phyloP scores from a whole-genome alignment of 2,797 vertebrate genomes.

The Cirrhinus mrigala region DNA sequence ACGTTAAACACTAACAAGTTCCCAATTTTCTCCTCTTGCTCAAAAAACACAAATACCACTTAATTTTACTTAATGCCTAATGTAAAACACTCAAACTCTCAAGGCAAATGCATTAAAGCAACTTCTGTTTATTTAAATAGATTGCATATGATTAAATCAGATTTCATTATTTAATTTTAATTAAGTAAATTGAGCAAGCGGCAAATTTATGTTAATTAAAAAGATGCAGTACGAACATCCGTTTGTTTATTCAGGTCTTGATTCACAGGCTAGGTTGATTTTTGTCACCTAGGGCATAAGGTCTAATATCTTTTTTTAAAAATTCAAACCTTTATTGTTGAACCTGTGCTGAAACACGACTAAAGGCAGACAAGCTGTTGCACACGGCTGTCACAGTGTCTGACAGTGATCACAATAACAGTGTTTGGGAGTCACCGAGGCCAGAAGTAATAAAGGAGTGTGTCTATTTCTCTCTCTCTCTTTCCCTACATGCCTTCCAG shows the following conservation, averaged over 20 bases:
- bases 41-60: background rate
- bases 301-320: background rate
- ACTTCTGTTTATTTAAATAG: background rate
- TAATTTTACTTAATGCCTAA: background rate
- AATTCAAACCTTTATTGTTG: constrained; percentile 4
- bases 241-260: background rate
- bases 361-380: constrained; percentile 24
- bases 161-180: constrained; percentile 6
- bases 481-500: constrained; percentile 19
- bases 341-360: background rate
- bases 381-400: constrained; percentile 62
- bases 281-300: constrained; percentile 9
- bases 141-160: background rate
- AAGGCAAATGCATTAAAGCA: background rate
- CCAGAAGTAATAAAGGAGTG: constrained; percentile 43
- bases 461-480: background rate
- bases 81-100: background rate
- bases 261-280: background rate
- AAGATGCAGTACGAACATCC: background rate
- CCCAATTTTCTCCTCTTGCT: background rate
- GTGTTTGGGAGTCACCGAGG: constrained; percentile 45
- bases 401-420: constrained; percentile 73
- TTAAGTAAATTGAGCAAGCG: background rate
- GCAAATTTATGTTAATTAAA: background rate
- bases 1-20: no score